These are phyloP conservation scores for Sapajus apella DNA, from an alignment of 2,113 vertebrate species.

Conservation along the genomic window DNA sequence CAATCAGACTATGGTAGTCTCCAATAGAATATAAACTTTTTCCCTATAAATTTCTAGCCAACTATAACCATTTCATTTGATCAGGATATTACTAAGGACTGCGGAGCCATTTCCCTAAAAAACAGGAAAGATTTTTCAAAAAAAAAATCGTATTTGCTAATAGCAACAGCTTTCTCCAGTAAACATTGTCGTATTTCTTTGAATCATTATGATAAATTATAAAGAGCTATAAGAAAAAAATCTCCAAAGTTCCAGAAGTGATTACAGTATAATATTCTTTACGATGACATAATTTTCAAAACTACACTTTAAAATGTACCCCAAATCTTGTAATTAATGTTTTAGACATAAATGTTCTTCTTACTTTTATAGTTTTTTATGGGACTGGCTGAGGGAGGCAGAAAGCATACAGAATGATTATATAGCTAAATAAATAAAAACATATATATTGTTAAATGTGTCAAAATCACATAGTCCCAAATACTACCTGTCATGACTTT, in stretches of 20 bases:
- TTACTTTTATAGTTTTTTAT: not conserved
- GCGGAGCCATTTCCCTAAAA: not conserved
- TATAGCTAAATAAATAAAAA: not conserved
- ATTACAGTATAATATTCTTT: not conserved
- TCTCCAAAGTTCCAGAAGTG: not conserved
- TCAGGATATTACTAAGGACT: not conserved
- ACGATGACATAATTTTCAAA: not conserved
- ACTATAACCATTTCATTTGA: not conserved
- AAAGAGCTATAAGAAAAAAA: not conserved
- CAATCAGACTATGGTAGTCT: not conserved
- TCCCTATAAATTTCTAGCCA: not conserved
- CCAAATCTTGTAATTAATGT: not conserved
- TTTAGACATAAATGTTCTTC: not conserved
- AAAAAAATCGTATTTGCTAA: slow-evolving; percentile 19
- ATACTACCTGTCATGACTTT: slow-evolving; percentile 8
- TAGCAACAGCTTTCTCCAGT: not conserved
- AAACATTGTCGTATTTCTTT: not conserved
- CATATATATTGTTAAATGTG: not conserved
- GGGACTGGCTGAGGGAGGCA: not conserved
- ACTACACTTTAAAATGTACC: not conserved
- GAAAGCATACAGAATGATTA: not conserved
- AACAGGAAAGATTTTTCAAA: not conserved
- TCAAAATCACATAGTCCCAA: not conserved
- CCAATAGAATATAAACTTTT: not conserved
- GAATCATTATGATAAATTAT: not conserved